Conservation (phyloP, 2,888 invertebrate genomes). For the Machimus rusticus region DNA sequence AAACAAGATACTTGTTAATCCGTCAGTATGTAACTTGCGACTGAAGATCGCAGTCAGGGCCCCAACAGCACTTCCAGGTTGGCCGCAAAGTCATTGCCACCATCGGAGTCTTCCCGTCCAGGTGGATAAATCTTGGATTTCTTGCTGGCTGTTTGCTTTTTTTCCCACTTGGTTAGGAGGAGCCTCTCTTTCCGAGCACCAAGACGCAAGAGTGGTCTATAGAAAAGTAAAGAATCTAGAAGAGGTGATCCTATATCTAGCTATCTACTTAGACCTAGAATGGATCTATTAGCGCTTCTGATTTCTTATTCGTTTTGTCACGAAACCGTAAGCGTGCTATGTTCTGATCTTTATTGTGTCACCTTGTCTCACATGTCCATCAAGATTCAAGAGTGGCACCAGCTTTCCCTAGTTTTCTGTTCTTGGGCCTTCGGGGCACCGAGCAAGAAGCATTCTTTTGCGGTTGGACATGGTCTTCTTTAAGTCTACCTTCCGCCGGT, state of each 20-base stretch:
- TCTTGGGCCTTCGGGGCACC: background rate
- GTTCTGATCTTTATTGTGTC: constrained; percentile 27
- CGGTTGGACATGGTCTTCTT: background rate
- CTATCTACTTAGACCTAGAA: background rate
- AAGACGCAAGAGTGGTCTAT: background rate
- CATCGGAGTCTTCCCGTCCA: constrained; percentile 6
- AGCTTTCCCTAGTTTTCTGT: constrained; percentile 13
- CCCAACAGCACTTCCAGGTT: constrained; percentile 21
- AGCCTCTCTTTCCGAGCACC: constrained; percentile 5
- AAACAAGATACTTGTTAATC: background rate
- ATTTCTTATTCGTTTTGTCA: background rate
- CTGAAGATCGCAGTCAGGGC: constrained; percentile 22
- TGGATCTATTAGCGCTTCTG: background rate
- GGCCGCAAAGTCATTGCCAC: constrained; percentile 29
- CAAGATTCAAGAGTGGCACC: background rate
- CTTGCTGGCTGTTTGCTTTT: background rate
- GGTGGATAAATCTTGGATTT: constrained; percentile 26
- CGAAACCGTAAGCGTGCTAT: constrained; percentile 10
- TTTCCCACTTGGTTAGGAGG: background rate
- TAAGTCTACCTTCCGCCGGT: constrained; percentile 2
- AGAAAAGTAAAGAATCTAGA: background rate
- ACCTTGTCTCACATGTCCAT: constrained; percentile 10
- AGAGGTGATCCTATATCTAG: background rate
- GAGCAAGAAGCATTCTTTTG: background rate
- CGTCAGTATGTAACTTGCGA: background rate